Evolutionary conservation across 1,140 invertebrate species (phyloP).

Genomic region (Drosophila paulistorum): DNA sequence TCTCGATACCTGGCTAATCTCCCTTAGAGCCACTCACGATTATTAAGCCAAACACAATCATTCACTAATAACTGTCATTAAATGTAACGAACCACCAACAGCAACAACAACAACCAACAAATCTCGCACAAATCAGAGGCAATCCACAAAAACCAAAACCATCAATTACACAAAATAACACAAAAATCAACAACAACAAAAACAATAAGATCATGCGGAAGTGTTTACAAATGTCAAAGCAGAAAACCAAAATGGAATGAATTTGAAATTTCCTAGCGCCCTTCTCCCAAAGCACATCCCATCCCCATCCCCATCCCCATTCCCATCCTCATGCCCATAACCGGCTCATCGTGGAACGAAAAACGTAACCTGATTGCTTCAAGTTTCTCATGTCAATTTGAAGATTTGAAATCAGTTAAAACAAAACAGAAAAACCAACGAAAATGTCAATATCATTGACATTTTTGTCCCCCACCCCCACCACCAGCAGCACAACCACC

Average conservation of each 20-base stretch:
- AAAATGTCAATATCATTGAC: slow-evolving; percentile 78
- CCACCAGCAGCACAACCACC: no score
- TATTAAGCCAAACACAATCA: slow-evolving; percentile 53
- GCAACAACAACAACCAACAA: slow-evolving; percentile 17
- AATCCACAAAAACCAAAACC: slow-evolving; percentile 59
- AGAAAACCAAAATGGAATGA: slow-evolving; percentile 42
- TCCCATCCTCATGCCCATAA: neutral
- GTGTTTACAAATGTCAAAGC: slow-evolving; percentile 77
- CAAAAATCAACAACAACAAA: slow-evolving; percentile 37
- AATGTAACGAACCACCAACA: slow-evolving; percentile 48
- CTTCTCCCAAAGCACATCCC: slow-evolving; percentile 38
- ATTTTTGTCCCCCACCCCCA: slow-evolving; percentile 50
- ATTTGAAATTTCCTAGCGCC: slow-evolving; percentile 18
- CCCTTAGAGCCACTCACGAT: slow-evolving; percentile 41
- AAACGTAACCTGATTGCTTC: slow-evolving; percentile 58
- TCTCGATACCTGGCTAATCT: slow-evolving; percentile 8
- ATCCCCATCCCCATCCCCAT: slow-evolving; percentile 12
- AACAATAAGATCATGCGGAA: slow-evolving; percentile 64
- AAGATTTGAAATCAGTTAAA: slow-evolving; percentile 58
- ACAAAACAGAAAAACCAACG: slow-evolving; percentile 43
- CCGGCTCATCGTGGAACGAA: neutral
- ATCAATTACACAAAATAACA: slow-evolving; percentile 62
- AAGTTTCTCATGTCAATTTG: slow-evolving; percentile 77
- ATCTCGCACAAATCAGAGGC: slow-evolving; percentile 40
- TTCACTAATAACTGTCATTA: slow-evolving; percentile 73